A percentile compares a stretch with the other conserved stretches of the same genome.
These are phyloP conservation scores for Eulemur macaco DNA, from an alignment of 2,113 vertebrate species.

Conservation along the genomic window DNA sequence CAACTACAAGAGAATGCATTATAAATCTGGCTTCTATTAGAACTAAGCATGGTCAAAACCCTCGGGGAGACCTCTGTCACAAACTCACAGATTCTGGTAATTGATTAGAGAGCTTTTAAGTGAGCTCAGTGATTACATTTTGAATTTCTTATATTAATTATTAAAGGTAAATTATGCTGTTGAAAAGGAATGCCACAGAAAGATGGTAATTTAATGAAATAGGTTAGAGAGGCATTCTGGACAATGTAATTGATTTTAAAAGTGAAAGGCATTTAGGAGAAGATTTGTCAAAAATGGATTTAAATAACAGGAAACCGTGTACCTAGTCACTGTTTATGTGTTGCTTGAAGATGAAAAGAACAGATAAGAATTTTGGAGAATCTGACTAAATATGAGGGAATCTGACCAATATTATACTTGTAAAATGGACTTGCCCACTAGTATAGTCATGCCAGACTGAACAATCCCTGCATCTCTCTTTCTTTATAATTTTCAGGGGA, in stretches of 20 bases:
- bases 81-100: conserved; percentile 48
- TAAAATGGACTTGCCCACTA: neutral
- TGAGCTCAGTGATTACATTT: conserved; percentile 74
- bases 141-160: conserved; percentile 77
- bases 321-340: neutral
- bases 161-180: conserved; percentile 74
- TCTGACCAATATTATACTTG: neutral
- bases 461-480: neutral
- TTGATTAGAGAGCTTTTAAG: conserved; percentile 67
- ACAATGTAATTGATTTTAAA: conserved; percentile 64
- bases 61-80: conserved; percentile 8
- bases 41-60: neutral
- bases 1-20: neutral
- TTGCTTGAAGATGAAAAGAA: neutral
- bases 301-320: conserved; percentile 11
- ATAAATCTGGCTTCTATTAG: neutral
- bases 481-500: neutral
- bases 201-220: conserved; percentile 70
- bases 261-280: conserved; percentile 54
- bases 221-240: conserved; percentile 47
- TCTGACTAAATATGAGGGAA: neutral
- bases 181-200: conserved; percentile 63
- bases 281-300: conserved; percentile 58
- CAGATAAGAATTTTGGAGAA: neutral
- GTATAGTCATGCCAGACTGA: fast-evolving